These are phyloP conservation scores for Drosophila cognata DNA, from an alignment of 2,888 invertebrate species.

Conservation along the genomic window DNA sequence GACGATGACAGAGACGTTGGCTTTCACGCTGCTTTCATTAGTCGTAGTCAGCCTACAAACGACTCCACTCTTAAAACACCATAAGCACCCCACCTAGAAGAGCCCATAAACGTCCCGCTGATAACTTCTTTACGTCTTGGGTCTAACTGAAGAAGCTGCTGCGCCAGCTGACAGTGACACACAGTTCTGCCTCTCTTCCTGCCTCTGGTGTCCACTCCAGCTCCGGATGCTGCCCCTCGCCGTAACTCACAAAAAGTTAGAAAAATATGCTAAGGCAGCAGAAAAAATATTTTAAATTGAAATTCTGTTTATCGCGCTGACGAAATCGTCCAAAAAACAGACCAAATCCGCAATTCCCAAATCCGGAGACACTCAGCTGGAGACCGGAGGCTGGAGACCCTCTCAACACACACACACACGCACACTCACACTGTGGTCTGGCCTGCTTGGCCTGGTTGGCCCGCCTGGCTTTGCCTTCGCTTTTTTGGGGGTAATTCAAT, in stretches of 20 bases:
- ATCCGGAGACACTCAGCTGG: background rate
- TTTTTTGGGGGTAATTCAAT: constrained; percentile 73
- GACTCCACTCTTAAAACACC: background rate
- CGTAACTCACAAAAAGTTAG: constrained; percentile 21
- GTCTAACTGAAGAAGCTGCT: constrained; percentile 52
- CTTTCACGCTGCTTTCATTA: constrained; percentile 65
- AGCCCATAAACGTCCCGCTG: constrained; percentile 67
- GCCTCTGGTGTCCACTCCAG: background rate
- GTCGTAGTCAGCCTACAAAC: constrained; percentile 30
- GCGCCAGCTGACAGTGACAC: constrained; percentile 31
- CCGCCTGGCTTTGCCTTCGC: constrained; percentile 28
- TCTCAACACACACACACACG: background rate
- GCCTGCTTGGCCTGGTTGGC: constrained; percentile 26
- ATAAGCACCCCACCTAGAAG: constrained; percentile 22
- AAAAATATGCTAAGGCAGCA: constrained; percentile 75
- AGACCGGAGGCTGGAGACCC: background rate
- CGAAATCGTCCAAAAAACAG: constrained; percentile 55
- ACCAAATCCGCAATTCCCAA: constrained; percentile 29
- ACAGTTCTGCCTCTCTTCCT: background rate
- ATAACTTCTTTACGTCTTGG: constrained; percentile 73
- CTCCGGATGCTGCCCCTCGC: background rate
- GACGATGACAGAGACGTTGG: constrained; percentile 53
- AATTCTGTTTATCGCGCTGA: constrained; percentile 76
- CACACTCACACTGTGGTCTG: constrained; percentile 50
- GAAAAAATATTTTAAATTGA: constrained; percentile 78